Evolutionary conservation across 2,888 invertebrate genomes (phyloP).

Genomic region (Orchestes rusci): DNA sequence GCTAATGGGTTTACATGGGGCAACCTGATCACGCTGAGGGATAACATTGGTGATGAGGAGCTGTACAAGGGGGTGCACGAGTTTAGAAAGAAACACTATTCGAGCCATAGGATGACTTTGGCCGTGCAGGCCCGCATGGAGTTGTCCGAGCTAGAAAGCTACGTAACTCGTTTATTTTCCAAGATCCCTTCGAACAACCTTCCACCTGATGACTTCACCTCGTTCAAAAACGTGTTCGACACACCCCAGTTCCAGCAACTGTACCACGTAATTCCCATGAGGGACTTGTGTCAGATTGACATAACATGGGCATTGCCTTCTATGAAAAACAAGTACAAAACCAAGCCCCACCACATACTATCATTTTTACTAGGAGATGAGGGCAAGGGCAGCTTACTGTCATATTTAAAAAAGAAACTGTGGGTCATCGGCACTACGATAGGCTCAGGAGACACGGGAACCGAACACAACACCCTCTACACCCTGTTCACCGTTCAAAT

Average conservation of each 20-base stretch:
- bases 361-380: conserved; percentile 79
- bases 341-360: conserved; percentile 70
- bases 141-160: conserved; percentile 56
- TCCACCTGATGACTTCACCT: conserved; percentile 55
- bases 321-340: conserved; percentile 58
- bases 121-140: conserved; percentile 66
- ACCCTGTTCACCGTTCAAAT: conserved; percentile 67
- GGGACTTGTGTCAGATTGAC: conserved; percentile 60
- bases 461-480: conserved; percentile 73
- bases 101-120: conserved; percentile 81
- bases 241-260: conserved; percentile 58
- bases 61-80: conserved; percentile 64
- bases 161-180: conserved; percentile 59
- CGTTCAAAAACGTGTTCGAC: conserved; percentile 50
- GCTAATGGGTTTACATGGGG: conserved; percentile 82
- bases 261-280: conserved; percentile 69
- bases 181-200: conserved; percentile 61
- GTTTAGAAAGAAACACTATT: conserved; percentile 72
- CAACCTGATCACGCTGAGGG: conserved; percentile 64
- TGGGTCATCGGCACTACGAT: conserved; percentile 69
- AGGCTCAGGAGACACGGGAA: conserved; percentile 67
- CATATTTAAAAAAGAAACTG: conserved; percentile 66
- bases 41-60: conserved; percentile 58
- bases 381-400: conserved; percentile 75
- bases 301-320: conserved; percentile 61